A percentile compares a stretch with the other conserved stretches of the same genome.
Conservation (phyloP, 2,113 vertebrate genomes). For the Anolis carolinensis region DNA sequence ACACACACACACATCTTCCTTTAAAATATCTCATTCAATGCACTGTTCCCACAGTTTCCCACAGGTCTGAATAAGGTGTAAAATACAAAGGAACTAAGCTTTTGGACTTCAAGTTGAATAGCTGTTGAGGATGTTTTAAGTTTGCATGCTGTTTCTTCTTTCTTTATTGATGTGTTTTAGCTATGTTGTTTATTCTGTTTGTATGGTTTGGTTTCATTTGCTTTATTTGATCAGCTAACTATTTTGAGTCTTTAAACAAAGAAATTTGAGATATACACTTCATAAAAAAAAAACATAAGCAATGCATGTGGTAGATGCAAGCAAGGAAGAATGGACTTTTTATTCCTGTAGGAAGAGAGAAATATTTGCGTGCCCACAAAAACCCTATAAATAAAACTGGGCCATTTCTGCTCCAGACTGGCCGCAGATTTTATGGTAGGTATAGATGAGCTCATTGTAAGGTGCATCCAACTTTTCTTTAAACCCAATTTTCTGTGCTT, state of each 20-base stretch:
- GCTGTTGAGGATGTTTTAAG: neutral
- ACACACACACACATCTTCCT: neutral
- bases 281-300: no score
- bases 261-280: no score
- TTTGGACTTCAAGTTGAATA: neutral
- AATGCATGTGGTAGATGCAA: no score
- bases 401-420: no score
- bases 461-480: no score
- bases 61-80: neutral
- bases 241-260: no score
- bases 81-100: neutral
- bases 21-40: conserved; percentile 43
- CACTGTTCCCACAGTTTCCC: neutral
- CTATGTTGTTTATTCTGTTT: neutral
- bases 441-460: no score
- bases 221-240: neutral
- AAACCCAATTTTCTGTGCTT: neutral
- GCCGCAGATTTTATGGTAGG: no score
- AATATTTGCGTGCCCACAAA: no score
- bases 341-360: neutral
- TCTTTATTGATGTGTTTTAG: neutral
- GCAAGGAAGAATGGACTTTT: neutral
- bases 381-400: no score
- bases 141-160: neutral
- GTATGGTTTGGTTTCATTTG: neutral